Conservation (phyloP, 2,797 vertebrate genomes). For the Acrossocheilus wenchowensis region DNA sequence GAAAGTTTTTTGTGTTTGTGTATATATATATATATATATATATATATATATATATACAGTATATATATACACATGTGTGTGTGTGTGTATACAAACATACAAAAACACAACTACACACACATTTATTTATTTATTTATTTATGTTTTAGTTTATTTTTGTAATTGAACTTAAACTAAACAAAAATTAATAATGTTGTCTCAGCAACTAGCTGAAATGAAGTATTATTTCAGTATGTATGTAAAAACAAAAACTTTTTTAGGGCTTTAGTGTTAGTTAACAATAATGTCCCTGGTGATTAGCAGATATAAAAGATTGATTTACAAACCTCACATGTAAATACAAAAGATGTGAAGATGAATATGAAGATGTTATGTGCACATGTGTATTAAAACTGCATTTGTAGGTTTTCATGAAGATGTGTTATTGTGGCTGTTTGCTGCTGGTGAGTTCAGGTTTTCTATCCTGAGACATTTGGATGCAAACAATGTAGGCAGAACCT, state of each 20-base stretch:
- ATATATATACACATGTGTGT: too few species aligned
- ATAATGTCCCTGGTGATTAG: background rate
- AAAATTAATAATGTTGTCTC: background rate
- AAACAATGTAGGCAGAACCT: conserved; percentile 28
- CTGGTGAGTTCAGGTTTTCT: background rate
- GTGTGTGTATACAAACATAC: too few species aligned
- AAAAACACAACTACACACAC: too few species aligned
- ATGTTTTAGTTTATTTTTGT: too few species aligned
- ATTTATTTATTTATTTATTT: too few species aligned
- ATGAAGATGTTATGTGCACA: background rate
- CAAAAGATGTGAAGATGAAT: background rate
- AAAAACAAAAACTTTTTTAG: too few species aligned
- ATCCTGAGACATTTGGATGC: conserved; percentile 6
- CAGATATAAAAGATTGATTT: background rate
- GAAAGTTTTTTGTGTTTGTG: too few species aligned
- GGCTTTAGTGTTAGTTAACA: background rate
- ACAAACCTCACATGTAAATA: background rate
- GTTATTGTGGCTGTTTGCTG: background rate
- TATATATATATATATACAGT: too few species aligned
- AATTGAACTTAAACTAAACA: too few species aligned
- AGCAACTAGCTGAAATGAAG: background rate
- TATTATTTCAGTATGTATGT: too few species aligned
- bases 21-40: too few species aligned
- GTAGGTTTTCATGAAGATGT: background rate
- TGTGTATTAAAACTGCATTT: background rate